These are phyloP conservation scores for Rana temporaria DNA, from an alignment of 2,113 vertebrate genomes.

Conservation along the genomic window DNA sequence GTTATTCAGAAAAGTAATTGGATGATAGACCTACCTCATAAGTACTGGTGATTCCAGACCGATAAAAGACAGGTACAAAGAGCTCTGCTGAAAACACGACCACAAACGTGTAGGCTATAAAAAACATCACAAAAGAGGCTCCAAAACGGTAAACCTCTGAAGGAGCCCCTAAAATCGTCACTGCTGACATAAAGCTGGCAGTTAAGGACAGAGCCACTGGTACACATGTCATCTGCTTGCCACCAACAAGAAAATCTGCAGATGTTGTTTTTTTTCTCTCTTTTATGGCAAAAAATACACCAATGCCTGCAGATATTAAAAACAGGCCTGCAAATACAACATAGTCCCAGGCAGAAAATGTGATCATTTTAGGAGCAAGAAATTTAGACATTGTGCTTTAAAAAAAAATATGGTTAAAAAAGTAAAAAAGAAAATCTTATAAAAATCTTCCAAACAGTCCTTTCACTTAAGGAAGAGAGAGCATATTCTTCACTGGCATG, in stretches of 20 bases:
- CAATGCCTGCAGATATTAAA: conserved; percentile 79
- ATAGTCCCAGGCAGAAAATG: conserved; percentile 83
- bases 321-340: conserved; percentile 80
- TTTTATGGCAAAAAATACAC: conserved; percentile 86
- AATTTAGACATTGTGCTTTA: conserved; percentile 56
- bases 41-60: conserved; percentile 86
- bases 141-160: conserved; percentile 85
- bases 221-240: conserved; percentile 80
- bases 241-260: conserved; percentile 80
- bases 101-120: conserved; percentile 72
- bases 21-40: conserved; percentile 80
- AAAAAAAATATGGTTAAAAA: not conserved
- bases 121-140: conserved; percentile 77
- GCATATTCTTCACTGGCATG: not conserved
- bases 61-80: conserved; percentile 85
- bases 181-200: conserved; percentile 88
- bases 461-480: not conserved
- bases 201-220: conserved; percentile 86
- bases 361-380: conserved; percentile 63
- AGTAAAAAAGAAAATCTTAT: not conserved
- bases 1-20: not conserved
- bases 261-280: conserved; percentile 82
- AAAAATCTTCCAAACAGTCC: not conserved
- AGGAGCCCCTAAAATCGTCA: conserved; percentile 82
- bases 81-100: conserved; percentile 79